phyloP scores from a whole-genome alignment of 2,797 vertebrate genomes.

The Pteronotus mesoamericanus region DNA sequence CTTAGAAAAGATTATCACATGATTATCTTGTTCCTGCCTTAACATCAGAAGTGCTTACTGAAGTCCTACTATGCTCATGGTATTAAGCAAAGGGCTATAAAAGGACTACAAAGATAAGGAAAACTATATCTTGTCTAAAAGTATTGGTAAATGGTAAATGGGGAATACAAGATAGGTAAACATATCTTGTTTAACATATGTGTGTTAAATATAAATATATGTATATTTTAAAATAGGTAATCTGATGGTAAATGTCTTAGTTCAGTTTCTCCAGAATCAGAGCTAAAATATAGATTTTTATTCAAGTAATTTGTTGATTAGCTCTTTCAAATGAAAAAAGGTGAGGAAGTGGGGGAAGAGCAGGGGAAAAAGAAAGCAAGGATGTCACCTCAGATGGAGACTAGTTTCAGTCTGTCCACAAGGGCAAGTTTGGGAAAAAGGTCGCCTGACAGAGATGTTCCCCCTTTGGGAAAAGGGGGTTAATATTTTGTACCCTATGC shows the following conservation, averaged over 20 bases:
- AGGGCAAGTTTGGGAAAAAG: neutral
- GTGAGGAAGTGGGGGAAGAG: neutral
- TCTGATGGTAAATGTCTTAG: neutral
- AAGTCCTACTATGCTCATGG: neutral
- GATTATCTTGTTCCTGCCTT: neutral
- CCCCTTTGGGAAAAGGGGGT: neutral
- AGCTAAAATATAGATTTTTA: neutral
- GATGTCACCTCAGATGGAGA: neutral
- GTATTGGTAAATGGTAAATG: neutral
- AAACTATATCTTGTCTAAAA: neutral
- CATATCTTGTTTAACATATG: neutral
- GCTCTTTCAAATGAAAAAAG: neutral
- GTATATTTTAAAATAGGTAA: neutral
- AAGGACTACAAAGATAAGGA: neutral
- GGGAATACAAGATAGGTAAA: neutral
- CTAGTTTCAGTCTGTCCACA: neutral
- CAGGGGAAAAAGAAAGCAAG: neutral
- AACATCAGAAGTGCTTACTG: neutral
- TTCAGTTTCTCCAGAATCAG: neutral
- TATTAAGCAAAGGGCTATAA: neutral
- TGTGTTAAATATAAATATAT: neutral
- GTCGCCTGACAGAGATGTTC: neutral
- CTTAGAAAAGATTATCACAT: neutral
- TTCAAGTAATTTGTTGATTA: neutral
- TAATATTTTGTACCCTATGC: neutral